These are phyloP conservation scores for Solenopsis invicta DNA, from an alignment of 1,140 invertebrate species.

Conservation along the genomic window DNA sequence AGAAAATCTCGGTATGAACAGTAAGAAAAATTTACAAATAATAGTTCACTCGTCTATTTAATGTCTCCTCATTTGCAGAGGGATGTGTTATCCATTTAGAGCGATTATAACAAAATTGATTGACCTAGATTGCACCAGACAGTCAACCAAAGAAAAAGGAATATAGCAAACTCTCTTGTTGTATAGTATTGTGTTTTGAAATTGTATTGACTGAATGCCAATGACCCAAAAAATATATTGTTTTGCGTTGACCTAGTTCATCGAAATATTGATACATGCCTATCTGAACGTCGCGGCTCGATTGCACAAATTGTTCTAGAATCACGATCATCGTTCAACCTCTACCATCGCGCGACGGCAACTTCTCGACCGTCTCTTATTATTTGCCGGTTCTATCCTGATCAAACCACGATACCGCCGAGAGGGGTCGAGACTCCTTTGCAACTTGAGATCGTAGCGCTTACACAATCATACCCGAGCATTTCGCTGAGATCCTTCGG, in stretches of 20 bases:
- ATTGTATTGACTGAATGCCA: conserved; percentile 33
- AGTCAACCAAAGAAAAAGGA: conserved; percentile 19
- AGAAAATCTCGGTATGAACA: background rate
- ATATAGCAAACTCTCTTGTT: conserved; percentile 4
- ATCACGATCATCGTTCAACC: conserved; percentile 45
- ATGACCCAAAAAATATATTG: conserved; percentile 43
- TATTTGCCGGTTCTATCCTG: conserved; percentile 48
- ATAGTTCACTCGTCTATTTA: background rate
- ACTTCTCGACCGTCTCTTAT: conserved; percentile 37
- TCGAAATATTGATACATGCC: conserved; percentile 50
- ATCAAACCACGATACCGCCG: conserved; percentile 38
- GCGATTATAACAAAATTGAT: conserved; percentile 29
- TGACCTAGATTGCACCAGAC: background rate
- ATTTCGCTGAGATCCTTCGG: conserved; percentile 62
- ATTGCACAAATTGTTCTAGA: background rate
- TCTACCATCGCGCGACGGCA: background rate
- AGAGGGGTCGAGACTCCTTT: conserved; percentile 51
- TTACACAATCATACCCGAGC: conserved; percentile 44
- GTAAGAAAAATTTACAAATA: background rate
- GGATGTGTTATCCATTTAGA: background rate
- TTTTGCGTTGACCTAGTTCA: conserved; percentile 23
- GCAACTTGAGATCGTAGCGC: conserved; percentile 39
- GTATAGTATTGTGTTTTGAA: conserved; percentile 32
- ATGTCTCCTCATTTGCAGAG: background rate
- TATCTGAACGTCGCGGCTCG: conserved; percentile 12